Evolutionary conservation across 2,888 invertebrate species (phyloP), one percentile per base, ranked within the genome.

Genomic region (Philereme transversata): DNA sequence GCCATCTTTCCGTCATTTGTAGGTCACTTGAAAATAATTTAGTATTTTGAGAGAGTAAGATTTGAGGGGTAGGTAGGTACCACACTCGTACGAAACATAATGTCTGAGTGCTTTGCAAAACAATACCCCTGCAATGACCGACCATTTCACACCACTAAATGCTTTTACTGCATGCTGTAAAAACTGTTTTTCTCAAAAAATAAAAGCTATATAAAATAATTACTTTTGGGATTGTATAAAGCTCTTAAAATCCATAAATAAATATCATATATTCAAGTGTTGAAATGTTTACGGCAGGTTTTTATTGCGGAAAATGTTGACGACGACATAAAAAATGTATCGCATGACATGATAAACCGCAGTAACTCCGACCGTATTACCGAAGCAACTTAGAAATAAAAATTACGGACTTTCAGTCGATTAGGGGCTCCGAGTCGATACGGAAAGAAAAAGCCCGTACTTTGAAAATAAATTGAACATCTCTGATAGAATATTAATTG

Each of bases 281-380:
- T 67, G 65, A 67, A 64, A 54, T 59, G 55, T 65, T 67, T 64
- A 69, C 64, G 49, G 51, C 51, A 11, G 11, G 38, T 50, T 60
- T 67, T 65, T 67, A 67, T 62, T 57, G 68, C 63, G 54, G 60
- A 74, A 77, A 86, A 76, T 75, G 86, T 87, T 85, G 76, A 70
- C 74, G 64, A 83, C 72, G 61, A 69, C 82, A 73, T 74, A 68
- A 72, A 77, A 74, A 77, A 75, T 51, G 71, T 72, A 72, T 68
- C 67, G 79, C 67, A 59, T 57, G 75, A 83, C 89, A 90, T 86
- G 90, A 90, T 80, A 90, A 83, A 80, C 82, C 78, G 79, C 88
- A 75, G 83, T 89, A 87, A 85, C 81, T 78, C 74, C 70, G 75
- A 74, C 76, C 80, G 81, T 82, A 83, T 83, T 86, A 86, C 78